Percentiles rank a stretch among this genome's conserved stretches.
These are phyloP conservation scores for Petaurus breviceps DNA, from an alignment of 2,113 vertebrate species.

Conservation along the genomic window DNA sequence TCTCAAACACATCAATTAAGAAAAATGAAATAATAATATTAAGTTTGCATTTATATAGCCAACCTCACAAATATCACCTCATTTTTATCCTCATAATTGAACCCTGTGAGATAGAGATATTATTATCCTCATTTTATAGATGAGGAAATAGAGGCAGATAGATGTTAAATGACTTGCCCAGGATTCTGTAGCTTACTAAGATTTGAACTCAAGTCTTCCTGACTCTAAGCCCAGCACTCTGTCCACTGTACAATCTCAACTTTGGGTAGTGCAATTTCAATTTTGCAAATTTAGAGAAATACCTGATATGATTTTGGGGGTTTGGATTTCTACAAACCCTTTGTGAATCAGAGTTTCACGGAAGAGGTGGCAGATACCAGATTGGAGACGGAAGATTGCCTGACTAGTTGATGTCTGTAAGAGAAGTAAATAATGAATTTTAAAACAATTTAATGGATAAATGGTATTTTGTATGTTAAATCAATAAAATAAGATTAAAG, in stretches of 20 bases:
- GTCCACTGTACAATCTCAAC: not conserved
- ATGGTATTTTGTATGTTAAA: conserved; percentile 41
- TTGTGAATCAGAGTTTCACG: conserved; percentile 94
- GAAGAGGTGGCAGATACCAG: conserved; percentile 96
- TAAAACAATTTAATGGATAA: conserved; percentile 13
- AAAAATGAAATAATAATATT: not conserved
- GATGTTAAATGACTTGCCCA: not conserved
- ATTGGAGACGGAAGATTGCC: conserved; percentile 94
- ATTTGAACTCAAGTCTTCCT: not conserved
- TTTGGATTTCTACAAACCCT: conserved; percentile 98
- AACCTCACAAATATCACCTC: not conserved
- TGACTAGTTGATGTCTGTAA: conserved; percentile 96
- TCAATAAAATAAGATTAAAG: conserved; percentile 38
- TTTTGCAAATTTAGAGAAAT: conserved; percentile 35
- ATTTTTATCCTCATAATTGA: not conserved
- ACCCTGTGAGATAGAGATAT: not conserved
- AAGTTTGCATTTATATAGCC: not conserved
- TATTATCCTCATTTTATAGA: not conserved
- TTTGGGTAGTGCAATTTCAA: not conserved
- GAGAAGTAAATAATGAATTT: conserved; percentile 68
- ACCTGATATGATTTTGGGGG: conserved; percentile 99
- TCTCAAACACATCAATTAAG: conserved; percentile 15
- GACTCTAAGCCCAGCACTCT: not conserved
- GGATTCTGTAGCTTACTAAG: not conserved
- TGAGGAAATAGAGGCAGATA: not conserved